Conservation (phyloP, 2,888 invertebrate species). For the Bugulina stolonifera region DNA sequence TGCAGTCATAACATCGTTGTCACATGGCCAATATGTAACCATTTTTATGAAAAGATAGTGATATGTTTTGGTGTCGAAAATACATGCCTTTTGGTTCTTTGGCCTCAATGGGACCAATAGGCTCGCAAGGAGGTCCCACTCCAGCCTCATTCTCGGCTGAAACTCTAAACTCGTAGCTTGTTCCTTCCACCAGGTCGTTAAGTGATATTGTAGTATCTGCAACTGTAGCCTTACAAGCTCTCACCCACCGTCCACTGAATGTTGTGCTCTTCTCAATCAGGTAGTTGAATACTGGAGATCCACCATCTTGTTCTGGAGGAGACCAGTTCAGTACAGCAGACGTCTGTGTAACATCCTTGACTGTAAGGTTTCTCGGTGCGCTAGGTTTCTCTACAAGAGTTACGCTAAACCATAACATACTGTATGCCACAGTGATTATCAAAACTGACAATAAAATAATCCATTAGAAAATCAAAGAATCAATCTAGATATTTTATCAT, state of each 20-base stretch:
- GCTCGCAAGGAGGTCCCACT: slow-evolving; percentile 76
- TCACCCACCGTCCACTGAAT: slow-evolving; percentile 33
- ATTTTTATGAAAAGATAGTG: too few relatives aligned
- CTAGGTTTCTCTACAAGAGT: slow-evolving; percentile 16
- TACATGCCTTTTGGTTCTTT: slow-evolving; percentile 70
- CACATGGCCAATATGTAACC: too few relatives aligned
- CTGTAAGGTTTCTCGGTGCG: slow-evolving; percentile 3
- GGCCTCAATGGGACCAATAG: slow-evolving; percentile 68
- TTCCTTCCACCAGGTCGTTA: slow-evolving; percentile 32
- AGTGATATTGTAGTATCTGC: slow-evolving; percentile 31
- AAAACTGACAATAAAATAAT: too few relatives aligned
- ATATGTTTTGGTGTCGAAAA: too few relatives aligned
- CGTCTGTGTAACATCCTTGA: slow-evolving; percentile 30
- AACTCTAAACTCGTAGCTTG: slow-evolving; percentile 72
- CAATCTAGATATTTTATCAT: too few relatives aligned
- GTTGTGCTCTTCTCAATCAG: slow-evolving; percentile 37
- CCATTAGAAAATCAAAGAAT: too few relatives aligned
- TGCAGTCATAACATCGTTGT: too few relatives aligned
- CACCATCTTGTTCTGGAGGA: slow-evolving; percentile 46
- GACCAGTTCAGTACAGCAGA: slow-evolving; percentile 38
- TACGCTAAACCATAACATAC: not conserved
- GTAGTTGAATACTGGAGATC: slow-evolving; percentile 46
- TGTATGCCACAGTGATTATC: too few relatives aligned
- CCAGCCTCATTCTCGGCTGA: slow-evolving; percentile 82
- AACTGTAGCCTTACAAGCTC: slow-evolving; percentile 33